phyloP scores from a whole-genome alignment of 2,888 invertebrate genomes.

The Calliopum simillimum region DNA sequence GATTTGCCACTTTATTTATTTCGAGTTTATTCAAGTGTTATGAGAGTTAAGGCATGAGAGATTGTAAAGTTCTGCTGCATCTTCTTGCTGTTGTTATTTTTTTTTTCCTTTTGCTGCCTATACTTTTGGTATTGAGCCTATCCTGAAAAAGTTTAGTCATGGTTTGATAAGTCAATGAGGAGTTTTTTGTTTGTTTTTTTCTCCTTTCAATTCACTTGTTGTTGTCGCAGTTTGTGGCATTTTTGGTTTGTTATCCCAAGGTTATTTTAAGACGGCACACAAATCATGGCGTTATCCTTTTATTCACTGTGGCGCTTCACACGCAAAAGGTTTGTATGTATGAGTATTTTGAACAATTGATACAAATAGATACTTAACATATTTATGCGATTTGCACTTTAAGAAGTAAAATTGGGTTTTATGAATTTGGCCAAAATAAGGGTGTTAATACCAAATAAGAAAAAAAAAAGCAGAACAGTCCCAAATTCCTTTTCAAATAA shows the following conservation, averaged over 20 bases:
- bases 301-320: neutral
- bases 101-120: neutral
- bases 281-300: too few species aligned
- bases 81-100: constrained; percentile 16
- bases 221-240: too few species aligned
- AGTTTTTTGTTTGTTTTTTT: neutral
- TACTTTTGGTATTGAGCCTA: neutral
- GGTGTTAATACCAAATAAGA: too few species aligned
- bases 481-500: too few species aligned
- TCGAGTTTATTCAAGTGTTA: neutral
- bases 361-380: constrained; percentile 36
- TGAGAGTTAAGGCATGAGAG: too few species aligned
- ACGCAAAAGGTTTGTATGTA: neutral
- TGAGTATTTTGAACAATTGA: constrained; percentile 9
- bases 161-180: too few species aligned
- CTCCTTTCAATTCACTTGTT: neutral
- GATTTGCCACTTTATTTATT: constrained; percentile 35
- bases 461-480: too few species aligned
- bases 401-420: neutral
- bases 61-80: too few species aligned
- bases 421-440: too few species aligned
- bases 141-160: too few species aligned
- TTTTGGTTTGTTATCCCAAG: too few species aligned
- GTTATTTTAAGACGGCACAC: too few species aligned
- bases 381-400: constrained; percentile 21